These are phyloP conservation scores for Prorops nasuta DNA, from an alignment of 1,140 invertebrate genomes.

Conservation along the genomic window DNA sequence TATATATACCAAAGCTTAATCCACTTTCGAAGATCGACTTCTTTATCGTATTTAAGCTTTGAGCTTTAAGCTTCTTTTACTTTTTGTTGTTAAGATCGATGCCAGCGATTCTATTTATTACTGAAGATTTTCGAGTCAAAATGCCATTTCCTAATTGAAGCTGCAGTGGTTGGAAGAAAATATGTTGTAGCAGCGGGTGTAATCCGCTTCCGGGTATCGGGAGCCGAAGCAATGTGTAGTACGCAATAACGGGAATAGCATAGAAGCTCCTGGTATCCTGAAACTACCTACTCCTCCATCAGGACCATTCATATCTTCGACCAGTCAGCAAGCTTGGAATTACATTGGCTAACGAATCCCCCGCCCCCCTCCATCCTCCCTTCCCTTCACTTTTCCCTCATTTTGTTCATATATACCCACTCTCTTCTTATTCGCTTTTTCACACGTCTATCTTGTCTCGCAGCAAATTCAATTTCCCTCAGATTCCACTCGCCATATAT, in stretches of 20 bases:
- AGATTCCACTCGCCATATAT: not conserved
- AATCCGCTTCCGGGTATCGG: not conserved
- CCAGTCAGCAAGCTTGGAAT: slow-evolving; percentile 40
- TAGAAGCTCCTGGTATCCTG: not conserved
- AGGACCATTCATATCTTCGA: slow-evolving; percentile 30
- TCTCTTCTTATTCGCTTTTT: not conserved
- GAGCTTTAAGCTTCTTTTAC: too few relatives aligned
- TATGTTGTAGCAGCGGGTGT: too few relatives aligned
- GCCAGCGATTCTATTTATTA: too few relatives aligned
- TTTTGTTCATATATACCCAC: too few relatives aligned
- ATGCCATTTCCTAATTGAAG: too few relatives aligned
- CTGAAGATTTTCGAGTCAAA: too few relatives aligned
- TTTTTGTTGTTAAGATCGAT: too few relatives aligned
- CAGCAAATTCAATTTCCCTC: not conserved
- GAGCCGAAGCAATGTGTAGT: slow-evolving; percentile 1
- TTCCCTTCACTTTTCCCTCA: not conserved
- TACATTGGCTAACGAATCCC: slow-evolving; percentile 37
- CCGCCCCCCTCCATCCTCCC: slow-evolving; percentile 7
- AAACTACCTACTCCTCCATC: too few relatives aligned
- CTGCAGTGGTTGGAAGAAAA: too few relatives aligned
- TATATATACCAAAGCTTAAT: too few relatives aligned
- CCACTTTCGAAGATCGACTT: too few relatives aligned
- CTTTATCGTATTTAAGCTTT: too few relatives aligned
- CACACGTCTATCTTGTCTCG: not conserved
- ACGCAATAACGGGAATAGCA: slow-evolving; percentile 23